phyloP scores from a whole-genome alignment of 2,797 vertebrate species.

The Cirrhinus mrigala region DNA sequence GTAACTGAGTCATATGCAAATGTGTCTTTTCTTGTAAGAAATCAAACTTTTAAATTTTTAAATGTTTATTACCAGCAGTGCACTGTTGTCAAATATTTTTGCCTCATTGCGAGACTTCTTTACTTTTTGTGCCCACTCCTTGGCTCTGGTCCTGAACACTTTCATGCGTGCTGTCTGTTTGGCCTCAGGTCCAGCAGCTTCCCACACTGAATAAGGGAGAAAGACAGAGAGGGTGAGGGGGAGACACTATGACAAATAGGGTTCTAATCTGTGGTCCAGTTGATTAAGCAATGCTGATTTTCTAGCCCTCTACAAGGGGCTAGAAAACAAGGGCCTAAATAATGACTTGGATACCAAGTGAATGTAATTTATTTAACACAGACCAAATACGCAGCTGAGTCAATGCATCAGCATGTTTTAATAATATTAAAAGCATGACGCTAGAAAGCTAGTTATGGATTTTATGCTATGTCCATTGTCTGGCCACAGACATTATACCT shows the following conservation, averaged over 20 bases:
- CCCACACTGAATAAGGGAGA: neutral
- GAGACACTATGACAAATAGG: neutral
- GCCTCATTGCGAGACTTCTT: neutral
- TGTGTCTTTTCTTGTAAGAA: neutral
- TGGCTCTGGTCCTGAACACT: neutral
- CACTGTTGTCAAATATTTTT: slow-evolving; percentile 8
- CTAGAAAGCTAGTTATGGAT: neutral
- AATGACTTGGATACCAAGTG: neutral
- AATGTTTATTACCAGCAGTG: neutral
- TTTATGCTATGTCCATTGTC: neutral
- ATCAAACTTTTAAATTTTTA: too few species aligned
- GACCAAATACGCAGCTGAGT: neutral
- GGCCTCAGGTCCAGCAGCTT: slow-evolving; percentile 3
- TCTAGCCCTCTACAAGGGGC: neutral
- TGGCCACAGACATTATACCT: neutral
- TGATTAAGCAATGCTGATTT: neutral
- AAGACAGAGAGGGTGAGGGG: neutral
- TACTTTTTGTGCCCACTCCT: neutral
- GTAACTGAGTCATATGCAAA: neutral
- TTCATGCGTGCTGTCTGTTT: neutral
- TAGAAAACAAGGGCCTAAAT: neutral
- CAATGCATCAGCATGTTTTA: neutral
- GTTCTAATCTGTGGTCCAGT: neutral
- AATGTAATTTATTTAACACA: neutral
- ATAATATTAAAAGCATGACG: neutral